Conservation (phyloP, 1,140 invertebrate genomes). For the Scaptodrosophila lebanonensis region DNA sequence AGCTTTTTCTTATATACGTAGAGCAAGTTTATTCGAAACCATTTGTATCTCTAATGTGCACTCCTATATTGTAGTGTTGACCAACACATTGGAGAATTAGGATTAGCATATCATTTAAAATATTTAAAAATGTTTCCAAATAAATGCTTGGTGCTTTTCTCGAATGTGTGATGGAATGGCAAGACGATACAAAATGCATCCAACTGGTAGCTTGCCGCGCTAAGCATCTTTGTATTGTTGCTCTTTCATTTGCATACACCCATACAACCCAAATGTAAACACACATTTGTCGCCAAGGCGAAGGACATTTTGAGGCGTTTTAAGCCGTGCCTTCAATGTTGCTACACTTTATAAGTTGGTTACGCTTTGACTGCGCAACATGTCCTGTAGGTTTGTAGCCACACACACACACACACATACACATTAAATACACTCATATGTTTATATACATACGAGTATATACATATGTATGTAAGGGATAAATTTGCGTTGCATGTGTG, state of each 20-base stretch:
- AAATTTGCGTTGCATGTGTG: slow-evolving; percentile 50
- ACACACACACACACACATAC: neutral
- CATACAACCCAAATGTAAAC: neutral
- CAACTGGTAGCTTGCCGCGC: too few species aligned
- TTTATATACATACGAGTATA: neutral
- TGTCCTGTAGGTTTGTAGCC: slow-evolving; percentile 22
- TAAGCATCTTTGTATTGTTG: slow-evolving; percentile 28
- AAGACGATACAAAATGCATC: too few species aligned
- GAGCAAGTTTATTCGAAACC: too few species aligned
- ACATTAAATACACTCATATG: neutral
- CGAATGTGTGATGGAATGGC: too few species aligned
- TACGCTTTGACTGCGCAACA: slow-evolving; percentile 16
- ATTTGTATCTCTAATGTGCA: too few species aligned
- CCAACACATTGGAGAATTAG: too few species aligned
- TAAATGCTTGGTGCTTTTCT: too few species aligned
- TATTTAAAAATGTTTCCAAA: too few species aligned
- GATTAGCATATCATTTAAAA: too few species aligned
- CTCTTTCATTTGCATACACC: slow-evolving; percentile 45
- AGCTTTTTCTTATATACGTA: too few species aligned
- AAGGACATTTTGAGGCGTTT: slow-evolving; percentile 26
- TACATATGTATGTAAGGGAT: slow-evolving; percentile 25
- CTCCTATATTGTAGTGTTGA: too few species aligned
- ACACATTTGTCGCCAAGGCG: neutral
- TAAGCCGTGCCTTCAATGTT: slow-evolving; percentile 34
- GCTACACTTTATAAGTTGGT: slow-evolving; percentile 9